Percentiles rank a stretch among this genome's conserved stretches.
phyloP scores from a whole-genome alignment of 2,888 invertebrate species.

The Ochropleura leucogaster region DNA sequence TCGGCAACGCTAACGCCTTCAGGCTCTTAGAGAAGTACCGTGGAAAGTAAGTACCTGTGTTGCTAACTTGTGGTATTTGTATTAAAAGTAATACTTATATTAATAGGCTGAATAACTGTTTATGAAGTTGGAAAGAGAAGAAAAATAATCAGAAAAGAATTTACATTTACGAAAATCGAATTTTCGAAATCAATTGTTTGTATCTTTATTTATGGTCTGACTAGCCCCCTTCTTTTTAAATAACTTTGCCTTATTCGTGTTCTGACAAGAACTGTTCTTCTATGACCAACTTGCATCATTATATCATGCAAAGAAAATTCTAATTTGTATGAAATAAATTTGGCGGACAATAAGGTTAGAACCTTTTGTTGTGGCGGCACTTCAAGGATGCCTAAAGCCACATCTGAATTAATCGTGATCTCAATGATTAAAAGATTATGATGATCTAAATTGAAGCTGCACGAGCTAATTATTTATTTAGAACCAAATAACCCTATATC shows the following conservation, averaged over 20 bases:
- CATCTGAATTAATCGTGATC: too few species aligned
- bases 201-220: too few species aligned
- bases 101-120: too few species aligned
- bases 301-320: not conserved
- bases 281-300: not conserved
- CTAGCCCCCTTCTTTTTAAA: not conserved
- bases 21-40: conserved; percentile 97
- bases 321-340: not conserved
- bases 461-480: not conserved
- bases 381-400: not conserved
- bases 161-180: too few species aligned
- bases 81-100: too few species aligned
- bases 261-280: not conserved
- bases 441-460: not conserved
- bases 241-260: not conserved
- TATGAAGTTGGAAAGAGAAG: too few species aligned
- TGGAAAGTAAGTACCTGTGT: conserved; percentile 90
- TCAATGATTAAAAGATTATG: not conserved
- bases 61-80: too few species aligned
- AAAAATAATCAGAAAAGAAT: too few species aligned
- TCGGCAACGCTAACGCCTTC: conserved; percentile 99
- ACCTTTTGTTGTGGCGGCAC: not conserved
- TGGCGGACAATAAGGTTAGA: not conserved
- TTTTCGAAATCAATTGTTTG: too few species aligned
- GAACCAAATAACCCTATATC: not conserved